phyloP scores from a whole-genome alignment of 2,113 vertebrate genomes.

The Atrichornis clamosus region DNA sequence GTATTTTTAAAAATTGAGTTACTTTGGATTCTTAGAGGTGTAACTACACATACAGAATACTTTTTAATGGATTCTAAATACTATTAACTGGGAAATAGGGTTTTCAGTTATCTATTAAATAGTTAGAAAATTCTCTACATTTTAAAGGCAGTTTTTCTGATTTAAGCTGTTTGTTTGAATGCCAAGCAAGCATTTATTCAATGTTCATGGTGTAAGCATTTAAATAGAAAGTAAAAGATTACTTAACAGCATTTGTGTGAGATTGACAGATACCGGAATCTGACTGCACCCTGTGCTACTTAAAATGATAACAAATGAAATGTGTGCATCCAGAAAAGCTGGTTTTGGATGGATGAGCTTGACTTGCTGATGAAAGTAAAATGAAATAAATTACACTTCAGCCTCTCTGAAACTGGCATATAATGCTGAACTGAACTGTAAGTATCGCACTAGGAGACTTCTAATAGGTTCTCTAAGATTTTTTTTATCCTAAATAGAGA shows the following conservation, averaged over 20 bases:
- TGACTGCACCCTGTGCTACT: background rate
- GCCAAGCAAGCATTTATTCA: background rate
- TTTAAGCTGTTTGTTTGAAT: background rate
- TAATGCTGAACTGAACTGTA: conserved; percentile 10
- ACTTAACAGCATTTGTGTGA: background rate
- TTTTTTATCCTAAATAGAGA: background rate
- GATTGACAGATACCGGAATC: background rate
- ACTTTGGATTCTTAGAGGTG: background rate
- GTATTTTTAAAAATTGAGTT: background rate
- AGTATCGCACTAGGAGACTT: conserved; percentile 6
- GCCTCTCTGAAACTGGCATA: background rate
- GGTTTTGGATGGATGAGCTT: conserved; percentile 4
- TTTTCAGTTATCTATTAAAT: background rate
- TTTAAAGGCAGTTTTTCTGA: background rate
- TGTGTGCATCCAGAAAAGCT: conserved; percentile 1
- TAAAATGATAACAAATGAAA: conserved; percentile 34
- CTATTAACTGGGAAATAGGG: background rate
- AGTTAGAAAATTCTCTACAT: background rate
- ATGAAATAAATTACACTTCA: conserved; percentile 42
- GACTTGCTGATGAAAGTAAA: conserved; percentile 50
- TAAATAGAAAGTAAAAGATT: background rate
- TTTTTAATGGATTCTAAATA: background rate
- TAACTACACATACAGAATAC: background rate
- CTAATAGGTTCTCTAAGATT: background rate
- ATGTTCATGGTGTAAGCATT: background rate